Base-by-base conservation (phyloP, 92 coral and sea anemone genomes). In the Epizoanthus rinbou region DNA sequence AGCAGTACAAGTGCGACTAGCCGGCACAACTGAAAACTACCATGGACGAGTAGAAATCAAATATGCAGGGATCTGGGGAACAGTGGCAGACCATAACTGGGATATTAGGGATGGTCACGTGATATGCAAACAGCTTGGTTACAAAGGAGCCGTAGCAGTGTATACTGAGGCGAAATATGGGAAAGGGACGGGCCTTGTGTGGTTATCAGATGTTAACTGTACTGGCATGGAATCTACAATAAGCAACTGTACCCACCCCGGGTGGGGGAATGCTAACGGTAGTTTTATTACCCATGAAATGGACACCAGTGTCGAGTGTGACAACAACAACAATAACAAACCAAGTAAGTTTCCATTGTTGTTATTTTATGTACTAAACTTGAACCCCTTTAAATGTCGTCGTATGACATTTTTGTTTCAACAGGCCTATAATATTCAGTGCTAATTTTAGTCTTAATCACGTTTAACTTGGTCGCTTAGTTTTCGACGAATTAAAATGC, bases 221-320 rank as follows among this genome's bases (percentile, higher is more conserved):
- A 68, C 73, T 16, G 73, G 73, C 22, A 68, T 22, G 56, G 75
- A 69, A 69, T 52, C 9, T 9, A 43, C 18, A 21, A 69, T 69
- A 17, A 69, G 75, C 75, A 24, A 68, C 52, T 68, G 73, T 35
- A 10, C 52, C 52, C 73, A 68, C 73, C 73, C 73, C 52, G 73
- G 73, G 45, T 68, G 73, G 73, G 73, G 73, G n/a, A 33, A 37
- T 19, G 73, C 73, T 4, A 68, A 68, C 31, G 73, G 73, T 0
- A 68, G 73, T 68, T 19, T 68, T 14, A 43, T 68, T 23, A 2
- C 73, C 33, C 73, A 68, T 7, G 18, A n/a, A 15, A 68, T 35
- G 73, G 73, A 68, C 19, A 22, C 73, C 43, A 68, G 73, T 68
- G 73, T 68, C 23, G 73, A 68, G n/a, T 68, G 73, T 68, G 73